Evolutionary conservation across 2,797 vertebrate genomes (phyloP), one percentile per base, ranked within the genome.

Genomic region (Neoniphon sammara): DNA sequence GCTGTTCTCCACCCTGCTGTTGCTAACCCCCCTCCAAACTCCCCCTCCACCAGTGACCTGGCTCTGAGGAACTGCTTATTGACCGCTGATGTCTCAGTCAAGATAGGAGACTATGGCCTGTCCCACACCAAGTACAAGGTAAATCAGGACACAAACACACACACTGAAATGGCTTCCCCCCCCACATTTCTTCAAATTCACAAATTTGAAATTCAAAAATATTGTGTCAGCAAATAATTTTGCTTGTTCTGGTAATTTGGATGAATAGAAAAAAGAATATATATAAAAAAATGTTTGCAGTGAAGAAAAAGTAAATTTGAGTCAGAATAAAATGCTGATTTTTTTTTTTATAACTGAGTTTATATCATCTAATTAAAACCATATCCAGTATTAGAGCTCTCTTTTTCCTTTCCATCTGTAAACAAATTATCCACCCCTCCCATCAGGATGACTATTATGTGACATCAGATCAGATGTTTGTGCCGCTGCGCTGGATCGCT

Each of bases 401-500:
- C 54, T 56, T 56, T 7, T 17, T 23, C 18, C 21, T 42, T 57
- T 25, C 18, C 25, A 2, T 50, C 18, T 30, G 14, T 14, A 15
- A 46, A 3, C 20, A 25, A 6, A 15, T 52, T 3, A 12, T 18
- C 27, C 15, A 2, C 30, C 34, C 2, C 6, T 70, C 7, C 31
- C 5, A 0, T 58, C 73, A 99, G 98, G 97, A 98, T 1, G 98
- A 99, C 88, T 99, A 99, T 91, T 96, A 95, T 0, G 91, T 98
- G 91, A 98, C 97, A 0, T 87, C 95, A 0, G 97, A 99, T 84
- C 97, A 98, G 93, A 93, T 95, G 89, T 97, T 93, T 77, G 95
- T 99, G 81, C 97, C 98, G 0, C 91, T 99, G 87, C 96, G 98
- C 73, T 99, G 98, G 98, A 97, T 98, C 0, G 97, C 97, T 0